These are phyloP conservation scores for Micoletzkya japonica DNA, from an alignment of 2,888 invertebrate genomes.

Conservation along the genomic window DNA sequence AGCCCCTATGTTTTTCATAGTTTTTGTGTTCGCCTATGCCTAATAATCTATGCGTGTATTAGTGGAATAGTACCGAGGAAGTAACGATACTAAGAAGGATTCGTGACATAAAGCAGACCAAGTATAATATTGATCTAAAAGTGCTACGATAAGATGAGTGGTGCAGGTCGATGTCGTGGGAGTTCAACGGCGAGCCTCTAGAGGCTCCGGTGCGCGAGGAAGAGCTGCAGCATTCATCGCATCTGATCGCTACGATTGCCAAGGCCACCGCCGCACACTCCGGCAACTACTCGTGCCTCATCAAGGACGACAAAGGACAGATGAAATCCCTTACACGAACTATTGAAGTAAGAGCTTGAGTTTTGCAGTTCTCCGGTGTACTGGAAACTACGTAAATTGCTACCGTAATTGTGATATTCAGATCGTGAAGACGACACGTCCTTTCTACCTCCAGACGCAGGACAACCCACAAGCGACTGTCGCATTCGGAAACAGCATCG, in stretches of 20 bases:
- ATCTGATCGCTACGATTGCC: constrained; percentile 15
- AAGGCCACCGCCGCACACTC: constrained; percentile 3
- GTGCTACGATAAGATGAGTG: too few relatives aligned
- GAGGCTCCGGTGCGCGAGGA: not conserved
- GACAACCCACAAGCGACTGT: not conserved
- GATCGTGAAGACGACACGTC: constrained; percentile 5
- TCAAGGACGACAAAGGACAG: not conserved
- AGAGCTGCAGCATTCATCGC: not conserved
- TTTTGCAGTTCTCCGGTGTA: not conserved
- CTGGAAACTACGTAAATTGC: not conserved
- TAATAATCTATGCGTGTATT: too few relatives aligned
- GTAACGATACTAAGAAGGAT: too few relatives aligned
- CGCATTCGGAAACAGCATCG: not conserved
- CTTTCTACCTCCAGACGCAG: not conserved
- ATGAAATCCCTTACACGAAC: not conserved
- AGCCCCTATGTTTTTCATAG: not conserved
- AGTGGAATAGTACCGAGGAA: too few relatives aligned
- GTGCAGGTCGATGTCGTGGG: constrained; percentile 17
- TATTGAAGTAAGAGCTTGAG: not conserved
- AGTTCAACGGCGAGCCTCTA: not conserved
- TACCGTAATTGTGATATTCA: not conserved
- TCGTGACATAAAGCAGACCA: too few relatives aligned
- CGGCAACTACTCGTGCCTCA: constrained; percentile 6
- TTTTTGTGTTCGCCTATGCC: too few relatives aligned
- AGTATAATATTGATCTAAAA: too few relatives aligned